Evolutionary conservation across 1,140 invertebrate species (phyloP), one percentile per base, ranked within the genome.

Genomic region (Theocolax elegans): DNA sequence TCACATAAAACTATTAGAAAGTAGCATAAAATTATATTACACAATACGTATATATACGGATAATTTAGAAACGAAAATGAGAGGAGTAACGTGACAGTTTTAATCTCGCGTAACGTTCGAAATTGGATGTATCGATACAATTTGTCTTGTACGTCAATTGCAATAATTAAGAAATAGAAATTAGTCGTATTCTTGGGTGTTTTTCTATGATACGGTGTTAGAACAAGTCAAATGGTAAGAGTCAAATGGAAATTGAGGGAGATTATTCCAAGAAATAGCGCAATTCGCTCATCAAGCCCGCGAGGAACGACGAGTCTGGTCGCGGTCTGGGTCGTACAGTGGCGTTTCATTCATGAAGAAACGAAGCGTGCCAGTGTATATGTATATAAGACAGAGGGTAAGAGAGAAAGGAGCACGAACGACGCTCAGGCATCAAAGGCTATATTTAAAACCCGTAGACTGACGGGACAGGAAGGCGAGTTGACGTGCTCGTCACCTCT

Each of bases 391-490:
- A 58, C n/a, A 38, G 29, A 58, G 4, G 19, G 54, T 38, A 17
- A 58, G 54, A 58, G 54, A 35, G 17, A 51, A 17, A 15, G 17
- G 19, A 6, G n/a, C 40, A 23, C 13, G 44, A 35, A 44, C 31
- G 58, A 15, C 4, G 53, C 65, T 21, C 2, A 44, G 25, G 27
- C 44, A 27, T 15, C 68, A 56, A 73, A 71, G 72, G 73, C 72
- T 67, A 75, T 74, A 74, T 75, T 75, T 76, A 67, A 59, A 74
- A 72, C 60, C 25, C 72, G 72, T 66, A 68, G 53, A 74, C 72
- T 75, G 73, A 79, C 74, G 73, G 75, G 53, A 75, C 73, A 79
- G 76, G 76, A 79, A 76, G 74, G 72, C 74, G 71, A 59, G 27
- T 56, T 10, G 38, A 54, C 35, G 60, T 35, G 60, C 46, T 49